These are phyloP conservation scores for Mythimna impura DNA, from an alignment of 2,888 invertebrate species.

Conservation along the genomic window DNA sequence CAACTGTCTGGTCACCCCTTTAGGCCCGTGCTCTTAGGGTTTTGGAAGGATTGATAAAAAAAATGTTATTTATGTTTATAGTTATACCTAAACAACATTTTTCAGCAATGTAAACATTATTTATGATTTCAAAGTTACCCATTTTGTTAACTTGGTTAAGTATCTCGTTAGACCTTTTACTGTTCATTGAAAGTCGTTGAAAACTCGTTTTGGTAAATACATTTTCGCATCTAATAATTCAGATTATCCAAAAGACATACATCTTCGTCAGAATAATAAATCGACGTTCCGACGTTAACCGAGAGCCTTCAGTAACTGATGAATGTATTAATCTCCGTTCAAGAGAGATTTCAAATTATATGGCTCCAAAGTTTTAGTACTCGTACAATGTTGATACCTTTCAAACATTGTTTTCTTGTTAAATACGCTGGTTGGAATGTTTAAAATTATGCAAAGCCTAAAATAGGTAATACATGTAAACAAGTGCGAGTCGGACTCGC, in stretches of 20 bases:
- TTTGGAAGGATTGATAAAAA: too few relatives aligned
- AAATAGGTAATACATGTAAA: too few relatives aligned
- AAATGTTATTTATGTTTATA: too few relatives aligned
- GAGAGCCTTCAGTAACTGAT: constrained; percentile 68
- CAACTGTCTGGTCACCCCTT: too few relatives aligned
- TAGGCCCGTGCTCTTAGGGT: too few relatives aligned
- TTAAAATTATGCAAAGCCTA: background rate
- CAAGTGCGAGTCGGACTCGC: too few relatives aligned
- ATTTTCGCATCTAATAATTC: constrained; percentile 38
- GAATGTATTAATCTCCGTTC: constrained; percentile 68
- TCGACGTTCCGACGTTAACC: constrained; percentile 69
- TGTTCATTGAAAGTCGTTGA: background rate
- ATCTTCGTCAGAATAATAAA: constrained; percentile 74
- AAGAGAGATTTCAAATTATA: constrained; percentile 39
- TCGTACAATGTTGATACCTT: background rate
- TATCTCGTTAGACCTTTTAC: background rate
- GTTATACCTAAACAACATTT: too few relatives aligned
- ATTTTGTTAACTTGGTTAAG: too few relatives aligned
- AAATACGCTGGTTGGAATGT: too few relatives aligned
- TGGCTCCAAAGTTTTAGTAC: constrained; percentile 6
- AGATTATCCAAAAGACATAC: constrained; percentile 70
- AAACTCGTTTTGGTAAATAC: constrained; percentile 21
- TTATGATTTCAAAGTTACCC: too few relatives aligned
- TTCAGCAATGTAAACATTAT: too few relatives aligned
- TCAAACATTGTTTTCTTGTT: background rate